phyloP scores from a whole-genome alignment of 2,797 vertebrate species.

The Manis crassicaudata region DNA sequence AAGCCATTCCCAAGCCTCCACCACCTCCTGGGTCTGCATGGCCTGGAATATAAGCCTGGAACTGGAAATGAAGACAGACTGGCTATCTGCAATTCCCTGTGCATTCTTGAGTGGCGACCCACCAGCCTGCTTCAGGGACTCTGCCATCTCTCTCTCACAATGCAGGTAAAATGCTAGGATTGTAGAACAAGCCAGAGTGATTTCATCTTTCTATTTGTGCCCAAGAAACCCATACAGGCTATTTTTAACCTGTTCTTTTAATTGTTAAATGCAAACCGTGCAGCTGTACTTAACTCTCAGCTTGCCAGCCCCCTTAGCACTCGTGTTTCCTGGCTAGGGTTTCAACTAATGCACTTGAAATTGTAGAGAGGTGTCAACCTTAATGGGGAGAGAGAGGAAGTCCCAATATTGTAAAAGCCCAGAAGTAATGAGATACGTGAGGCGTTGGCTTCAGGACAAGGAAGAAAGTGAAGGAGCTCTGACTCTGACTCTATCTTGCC shows the following conservation, averaged over 20 bases:
- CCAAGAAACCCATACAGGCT: not conserved
- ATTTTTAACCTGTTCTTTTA: slow-evolving; percentile 28
- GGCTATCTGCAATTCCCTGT: not conserved
- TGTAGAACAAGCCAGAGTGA: not conserved
- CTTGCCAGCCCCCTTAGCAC: not conserved
- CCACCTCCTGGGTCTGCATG: not conserved
- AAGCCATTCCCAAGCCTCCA: not conserved
- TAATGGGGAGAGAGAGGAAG: slow-evolving; percentile 14
- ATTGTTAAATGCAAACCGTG: not conserved
- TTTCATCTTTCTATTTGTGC: not conserved
- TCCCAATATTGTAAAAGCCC: slow-evolving; percentile 74
- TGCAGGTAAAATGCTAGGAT: not conserved
- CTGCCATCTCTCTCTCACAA: not conserved
- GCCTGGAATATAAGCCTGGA: not conserved
- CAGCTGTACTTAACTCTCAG: not conserved
- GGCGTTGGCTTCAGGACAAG: slow-evolving; percentile 68
- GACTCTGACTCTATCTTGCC: slow-evolving; percentile 78
- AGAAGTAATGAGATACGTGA: slow-evolving; percentile 70
- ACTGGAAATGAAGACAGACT: not conserved
- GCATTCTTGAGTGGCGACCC: not conserved
- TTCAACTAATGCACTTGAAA: not conserved
- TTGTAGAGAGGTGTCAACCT: not conserved
- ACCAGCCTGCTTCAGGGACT: not conserved
- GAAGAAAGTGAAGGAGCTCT: not conserved
- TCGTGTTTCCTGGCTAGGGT: not conserved